These are phyloP conservation scores for Chiloscyllium plagiosum DNA, from an alignment of 2,113 vertebrate species.

Conservation along the genomic window DNA sequence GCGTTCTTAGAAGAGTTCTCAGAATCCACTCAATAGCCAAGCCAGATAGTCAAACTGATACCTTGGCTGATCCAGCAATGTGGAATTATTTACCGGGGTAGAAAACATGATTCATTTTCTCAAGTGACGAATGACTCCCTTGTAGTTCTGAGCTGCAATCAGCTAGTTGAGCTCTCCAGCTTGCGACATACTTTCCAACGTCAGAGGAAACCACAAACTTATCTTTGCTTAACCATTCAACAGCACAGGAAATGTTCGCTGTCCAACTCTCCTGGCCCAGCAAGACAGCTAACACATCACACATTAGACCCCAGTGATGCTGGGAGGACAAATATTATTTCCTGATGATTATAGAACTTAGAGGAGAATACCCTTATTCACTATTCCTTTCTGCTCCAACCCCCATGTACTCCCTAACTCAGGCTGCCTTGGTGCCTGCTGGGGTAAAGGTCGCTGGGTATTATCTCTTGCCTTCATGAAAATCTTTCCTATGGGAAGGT, in stretches of 20 bases:
- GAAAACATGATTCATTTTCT: neutral
- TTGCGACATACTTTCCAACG: constrained; percentile 23
- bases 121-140: neutral
- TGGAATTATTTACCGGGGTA: neutral
- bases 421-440: neutral
- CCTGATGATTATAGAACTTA: neutral
- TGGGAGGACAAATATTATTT: neutral
- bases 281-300: neutral
- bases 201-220: constrained; percentile 31
- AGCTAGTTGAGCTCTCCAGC: neutral
- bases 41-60: neutral
- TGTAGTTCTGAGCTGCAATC: neutral
- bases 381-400: neutral
- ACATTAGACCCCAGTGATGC: neutral
- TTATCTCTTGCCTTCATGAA: neutral
- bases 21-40: neutral
- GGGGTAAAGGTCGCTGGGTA: neutral
- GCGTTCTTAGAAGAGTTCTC: neutral
- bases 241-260: neutral
- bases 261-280: neutral
- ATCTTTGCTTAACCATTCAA: constrained; percentile 11
- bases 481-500: neutral
- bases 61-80: neutral
- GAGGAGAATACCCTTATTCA: neutral
- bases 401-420: too few relatives aligned